A percentile compares a stretch with the other conserved stretches of the same genome.
phyloP scores from a whole-genome alignment of 2,113 vertebrate genomes.

The Xiphophorus hellerii region DNA sequence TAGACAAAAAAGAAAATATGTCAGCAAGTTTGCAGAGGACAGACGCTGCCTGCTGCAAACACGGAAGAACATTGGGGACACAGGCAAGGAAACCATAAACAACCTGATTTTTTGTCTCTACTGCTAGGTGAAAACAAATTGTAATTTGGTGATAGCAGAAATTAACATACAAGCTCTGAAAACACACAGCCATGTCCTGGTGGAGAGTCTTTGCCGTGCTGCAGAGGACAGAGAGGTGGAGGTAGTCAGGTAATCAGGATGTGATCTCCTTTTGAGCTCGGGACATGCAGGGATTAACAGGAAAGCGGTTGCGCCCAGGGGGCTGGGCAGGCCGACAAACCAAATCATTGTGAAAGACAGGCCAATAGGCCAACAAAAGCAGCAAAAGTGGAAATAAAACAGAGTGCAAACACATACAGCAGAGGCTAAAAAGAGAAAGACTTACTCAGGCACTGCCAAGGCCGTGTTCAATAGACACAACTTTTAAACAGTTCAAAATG shows the following conservation, averaged over 20 bases:
- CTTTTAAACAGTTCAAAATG: background rate
- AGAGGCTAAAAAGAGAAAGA: constrained; percentile 33
- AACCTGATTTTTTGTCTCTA: constrained; percentile 43
- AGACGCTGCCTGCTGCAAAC: constrained; percentile 42
- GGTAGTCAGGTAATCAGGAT: constrained; percentile 75
- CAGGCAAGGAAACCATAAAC: constrained; percentile 34
- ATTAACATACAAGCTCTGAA: constrained; percentile 70
- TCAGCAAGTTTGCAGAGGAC: constrained; percentile 65
- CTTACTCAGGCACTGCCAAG: constrained; percentile 3
- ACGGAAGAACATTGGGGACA: constrained; percentile 23
- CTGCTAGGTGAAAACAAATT: constrained; percentile 45
- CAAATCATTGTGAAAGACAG: constrained; percentile 61
- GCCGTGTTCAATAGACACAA: constrained; percentile 1
- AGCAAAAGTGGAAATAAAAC: constrained; percentile 58
- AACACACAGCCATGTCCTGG: constrained; percentile 66
- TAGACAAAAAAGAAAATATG: constrained; percentile 31
- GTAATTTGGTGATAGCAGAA: constrained; percentile 67
- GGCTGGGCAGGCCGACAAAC: constrained; percentile 65
- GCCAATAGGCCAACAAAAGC: constrained; percentile 62
- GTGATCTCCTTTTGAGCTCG: constrained; percentile 77
- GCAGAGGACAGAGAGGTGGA: constrained; percentile 72
- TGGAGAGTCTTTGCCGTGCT: constrained; percentile 66
- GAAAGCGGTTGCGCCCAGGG: constrained; percentile 63
- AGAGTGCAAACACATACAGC: constrained; percentile 17
- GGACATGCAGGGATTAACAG: constrained; percentile 75